phyloP scores from a whole-genome alignment of 2,888 invertebrate genomes.

The Drosophila gaucha region DNA sequence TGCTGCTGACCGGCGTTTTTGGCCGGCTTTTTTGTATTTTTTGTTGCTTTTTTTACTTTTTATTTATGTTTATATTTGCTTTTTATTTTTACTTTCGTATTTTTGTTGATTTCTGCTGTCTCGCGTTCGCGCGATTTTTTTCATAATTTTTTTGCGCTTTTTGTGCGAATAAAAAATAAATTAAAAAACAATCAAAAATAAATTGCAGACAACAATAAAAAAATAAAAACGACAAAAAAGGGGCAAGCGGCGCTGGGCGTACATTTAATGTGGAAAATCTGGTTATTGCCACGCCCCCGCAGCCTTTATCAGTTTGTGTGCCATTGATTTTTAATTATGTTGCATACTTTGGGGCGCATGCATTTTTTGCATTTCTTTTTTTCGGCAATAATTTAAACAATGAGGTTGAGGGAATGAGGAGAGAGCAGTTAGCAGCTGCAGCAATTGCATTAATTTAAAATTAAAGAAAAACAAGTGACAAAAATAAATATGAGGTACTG shows the following conservation, averaged over 20 bases:
- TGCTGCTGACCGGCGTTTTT: slow-evolving; percentile 71
- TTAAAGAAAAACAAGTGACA: slow-evolving; percentile 74
- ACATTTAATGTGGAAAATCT: slow-evolving; percentile 70
- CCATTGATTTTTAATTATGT: slow-evolving; percentile 84
- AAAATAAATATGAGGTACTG: slow-evolving; percentile 61
- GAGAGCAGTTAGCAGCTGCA: slow-evolving; percentile 12
- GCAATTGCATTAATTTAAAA: slow-evolving; percentile 68
- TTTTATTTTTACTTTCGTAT: slow-evolving; percentile 24
- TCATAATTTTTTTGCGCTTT: slow-evolving; percentile 54
- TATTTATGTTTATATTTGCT: slow-evolving; percentile 18
- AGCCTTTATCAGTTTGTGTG: slow-evolving; percentile 76
- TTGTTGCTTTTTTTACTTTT: slow-evolving; percentile 12
- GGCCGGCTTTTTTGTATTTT: slow-evolving; percentile 32
- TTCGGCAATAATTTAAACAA: slow-evolving; percentile 76
- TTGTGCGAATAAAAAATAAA: slow-evolving; percentile 75
- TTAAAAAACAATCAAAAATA: slow-evolving; percentile 78
- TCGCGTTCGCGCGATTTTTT: slow-evolving; percentile 54
- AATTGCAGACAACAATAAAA: slow-evolving; percentile 62
- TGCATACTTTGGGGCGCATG: slow-evolving; percentile 71
- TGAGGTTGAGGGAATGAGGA: slow-evolving; percentile 29
- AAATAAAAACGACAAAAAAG: slow-evolving; percentile 46
- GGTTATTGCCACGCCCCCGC: slow-evolving; percentile 57
- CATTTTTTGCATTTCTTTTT: slow-evolving; percentile 52
- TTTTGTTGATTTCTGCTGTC: slow-evolving; percentile 62
- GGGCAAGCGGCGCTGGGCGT: slow-evolving; percentile 23